Evolutionary conservation across 2,888 invertebrate genomes (phyloP), one percentile per base, ranked within the genome.

Genomic region (Pegoplata infirma): DNA sequence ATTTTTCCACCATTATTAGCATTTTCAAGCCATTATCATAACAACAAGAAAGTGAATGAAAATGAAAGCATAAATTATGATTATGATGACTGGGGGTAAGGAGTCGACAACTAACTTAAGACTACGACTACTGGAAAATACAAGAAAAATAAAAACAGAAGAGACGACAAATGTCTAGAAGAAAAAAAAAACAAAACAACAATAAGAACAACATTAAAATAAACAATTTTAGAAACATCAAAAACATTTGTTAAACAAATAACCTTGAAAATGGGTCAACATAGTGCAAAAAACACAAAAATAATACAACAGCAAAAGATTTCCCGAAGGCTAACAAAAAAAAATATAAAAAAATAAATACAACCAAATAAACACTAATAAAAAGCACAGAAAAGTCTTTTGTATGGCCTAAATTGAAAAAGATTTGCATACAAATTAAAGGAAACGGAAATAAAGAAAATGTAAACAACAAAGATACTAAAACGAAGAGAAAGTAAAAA

Each of bases 261-360:
- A 78, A 74, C 78, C 78, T 74, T 79, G 78, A 79, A 74, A 74
- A 74, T 61, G 66, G 74, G 69, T 74, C 78, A 79, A 32, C n/a
- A 64, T 49, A 40, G 61, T 44, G 64, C 47, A 46, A 55, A 47
- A 67, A n/a, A 16, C 23, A 47, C 46, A 49, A 10, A 56, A 32
- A 51, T 28, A 32, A 32, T 32, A 32, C 8, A 32, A 32, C 10
- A 32, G 32, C 12, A 32, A 32, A 32, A 10, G 32, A 32, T 32
- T 32, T 32, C 32, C 32, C 32, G 10, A 32, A 32, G 32, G 32
- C 32, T 32, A 32, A n/a, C n/a, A n/a, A n/a, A n/a, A n/a, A n/a
- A n/a, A n/a, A n/a, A n/a, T n/a, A n/a, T n/a, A n/a, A 32, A 32
- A 10, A 2, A 10, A 32, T 12, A 32, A 32, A 32, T 10, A 32